Base-by-base conservation (phyloP, 1,140 invertebrate genomes). In the Drosophila sulfurigaster region DNA sequence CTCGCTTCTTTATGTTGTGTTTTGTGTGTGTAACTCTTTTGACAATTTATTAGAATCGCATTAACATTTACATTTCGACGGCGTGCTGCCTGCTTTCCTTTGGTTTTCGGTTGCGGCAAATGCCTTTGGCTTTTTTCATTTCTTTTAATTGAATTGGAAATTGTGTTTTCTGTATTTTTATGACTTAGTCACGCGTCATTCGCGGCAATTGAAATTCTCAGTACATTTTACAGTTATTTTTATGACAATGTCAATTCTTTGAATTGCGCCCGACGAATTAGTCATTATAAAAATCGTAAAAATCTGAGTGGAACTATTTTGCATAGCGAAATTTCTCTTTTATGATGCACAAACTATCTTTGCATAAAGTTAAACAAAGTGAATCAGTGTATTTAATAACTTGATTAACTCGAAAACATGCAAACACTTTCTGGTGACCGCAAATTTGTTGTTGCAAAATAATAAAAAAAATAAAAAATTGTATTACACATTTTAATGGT, bases 41-140 rank as follows among this genome's bases (percentile, higher is more conserved):
- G 75, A 82, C 75, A 75, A 79, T 67, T 82, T 75, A 54, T 82
- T 67, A 58, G 75, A 64, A 86, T 75, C 70, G 45, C 82, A 85
- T 85, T 75, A 51, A 52, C 49, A 83, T 80, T 79, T 77, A 57
- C 56, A 83, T 80, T 79, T 77, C 30, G 51, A 72, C 66, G 68
- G 78, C 73, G 73, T 75, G 52, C 67, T 8, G 30, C 45, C 51
- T 46, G 68, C 43, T 20, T 38, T 46, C 35, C 30, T 2, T 52
- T 60, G 10, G n/a, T 46, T 16, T 45, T 46, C 45, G 4, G 4
- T 15, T 16, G 5, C 45, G 5, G 45, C 28, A 6, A 25, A 10
- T 30, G 41, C 48, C 63, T 59, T 67, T 67, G 54, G 45, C 58
- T 74, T 78, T 67, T 25, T 25, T 25, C 20, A 25, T 25, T 63